Percentiles rank a stretch among this genome's conserved stretches.
These are phyloP conservation scores for Fundulus diaphanus DNA, from an alignment of 2,797 vertebrate genomes.

Conservation along the genomic window DNA sequence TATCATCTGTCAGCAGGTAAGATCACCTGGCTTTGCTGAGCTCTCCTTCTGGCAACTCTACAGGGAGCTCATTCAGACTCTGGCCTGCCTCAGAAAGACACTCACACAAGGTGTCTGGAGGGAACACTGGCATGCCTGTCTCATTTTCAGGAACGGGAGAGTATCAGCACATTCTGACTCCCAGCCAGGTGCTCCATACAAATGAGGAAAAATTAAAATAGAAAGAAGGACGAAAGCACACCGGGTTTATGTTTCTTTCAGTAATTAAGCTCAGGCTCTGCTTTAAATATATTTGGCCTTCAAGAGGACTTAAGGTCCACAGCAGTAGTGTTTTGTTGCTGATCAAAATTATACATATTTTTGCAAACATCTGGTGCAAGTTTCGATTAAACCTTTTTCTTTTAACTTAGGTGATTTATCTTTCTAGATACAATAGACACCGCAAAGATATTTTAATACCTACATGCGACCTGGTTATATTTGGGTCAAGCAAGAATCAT, in stretches of 20 bases:
- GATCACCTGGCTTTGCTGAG: constrained; percentile 72
- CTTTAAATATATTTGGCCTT: constrained; percentile 13
- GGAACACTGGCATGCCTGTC: constrained; percentile 66
- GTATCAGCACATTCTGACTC: constrained; percentile 56
- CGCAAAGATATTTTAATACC: constrained; percentile 6
- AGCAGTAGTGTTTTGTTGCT: neutral
- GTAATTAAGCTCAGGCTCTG: constrained; percentile 9
- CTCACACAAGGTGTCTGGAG: constrained; percentile 56
- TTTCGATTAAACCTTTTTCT: neutral
- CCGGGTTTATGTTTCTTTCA: constrained; percentile 1
- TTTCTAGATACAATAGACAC: neutral
- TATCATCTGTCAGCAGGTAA: constrained; percentile 77
- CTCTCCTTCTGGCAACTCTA: constrained; percentile 69
- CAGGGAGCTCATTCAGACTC: constrained; percentile 72
- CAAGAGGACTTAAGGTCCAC: constrained; percentile 2
- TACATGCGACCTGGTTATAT: constrained; percentile 25
- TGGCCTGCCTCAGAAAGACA: constrained; percentile 43
- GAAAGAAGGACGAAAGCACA: constrained; percentile 21
- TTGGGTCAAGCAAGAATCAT: constrained; percentile 56
- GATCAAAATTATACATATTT: neutral
- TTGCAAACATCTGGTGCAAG: neutral
- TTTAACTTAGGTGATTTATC: neutral
- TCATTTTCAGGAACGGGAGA: constrained; percentile 37
- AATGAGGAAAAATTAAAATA: constrained; percentile 34
- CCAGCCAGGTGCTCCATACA: constrained; percentile 57